phyloP scores from a whole-genome alignment of 2,797 vertebrate species.

The Galaxias olidus region DNA sequence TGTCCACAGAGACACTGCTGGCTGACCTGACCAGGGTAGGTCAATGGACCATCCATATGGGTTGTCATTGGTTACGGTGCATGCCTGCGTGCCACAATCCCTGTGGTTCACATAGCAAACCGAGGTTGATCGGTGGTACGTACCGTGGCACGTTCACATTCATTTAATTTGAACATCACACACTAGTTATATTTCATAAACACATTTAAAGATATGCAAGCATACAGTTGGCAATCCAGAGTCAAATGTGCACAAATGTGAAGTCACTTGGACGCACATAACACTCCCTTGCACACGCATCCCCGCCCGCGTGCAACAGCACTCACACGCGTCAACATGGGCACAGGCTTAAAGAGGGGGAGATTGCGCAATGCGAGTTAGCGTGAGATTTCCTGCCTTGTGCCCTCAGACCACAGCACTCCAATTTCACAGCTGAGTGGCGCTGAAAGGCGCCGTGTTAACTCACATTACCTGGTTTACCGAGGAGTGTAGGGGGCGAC shows the following conservation, averaged over 20 bases:
- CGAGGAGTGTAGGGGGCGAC: background rate
- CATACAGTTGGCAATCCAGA: no score
- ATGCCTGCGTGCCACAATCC: background rate
- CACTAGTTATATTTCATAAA: no score
- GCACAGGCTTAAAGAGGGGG: background rate
- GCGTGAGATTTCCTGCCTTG: background rate
- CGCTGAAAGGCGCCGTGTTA: background rate
- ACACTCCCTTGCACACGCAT: background rate
- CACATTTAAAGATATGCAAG: no score
- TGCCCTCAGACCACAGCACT: background rate
- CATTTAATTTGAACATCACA: no score
- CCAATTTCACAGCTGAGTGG: constrained; percentile 1
- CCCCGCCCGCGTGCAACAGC: no score
- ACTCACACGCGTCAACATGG: background rate
- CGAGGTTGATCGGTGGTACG: no score
- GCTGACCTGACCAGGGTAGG: constrained; percentile 23
- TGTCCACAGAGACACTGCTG: no score
- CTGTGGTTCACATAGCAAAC: no score
- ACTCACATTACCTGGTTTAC: constrained; percentile 14
- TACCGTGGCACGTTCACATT: no score
- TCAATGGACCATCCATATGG: constrained; percentile 34
- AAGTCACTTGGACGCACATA: background rate
- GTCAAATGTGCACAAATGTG: no score
- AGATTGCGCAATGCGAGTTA: background rate
- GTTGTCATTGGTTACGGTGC: background rate